These are phyloP conservation scores for cat (Felis catus) DNA, from an alignment of 2,113 vertebrate species.

Conservation along the genomic window DNA sequence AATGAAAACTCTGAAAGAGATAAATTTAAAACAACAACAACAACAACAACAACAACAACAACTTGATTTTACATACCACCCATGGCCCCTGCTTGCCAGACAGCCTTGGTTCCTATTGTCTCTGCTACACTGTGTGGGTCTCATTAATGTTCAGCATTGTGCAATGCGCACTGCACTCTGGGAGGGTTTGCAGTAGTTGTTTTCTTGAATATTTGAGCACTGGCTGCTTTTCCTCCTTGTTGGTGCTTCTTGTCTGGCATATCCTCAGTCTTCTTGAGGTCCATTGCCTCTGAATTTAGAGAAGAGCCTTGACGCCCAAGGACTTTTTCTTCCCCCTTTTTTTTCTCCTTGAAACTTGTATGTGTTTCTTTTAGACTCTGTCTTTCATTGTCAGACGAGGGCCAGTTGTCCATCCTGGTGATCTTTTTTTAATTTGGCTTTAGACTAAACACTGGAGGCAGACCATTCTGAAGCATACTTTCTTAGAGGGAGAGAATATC, in stretches of 20 bases:
- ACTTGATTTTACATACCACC: background rate
- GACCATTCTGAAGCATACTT: background rate
- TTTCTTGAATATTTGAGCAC: too few relatives aligned
- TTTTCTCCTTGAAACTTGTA: background rate
- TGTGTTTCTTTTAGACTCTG: background rate
- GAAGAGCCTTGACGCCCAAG: background rate
- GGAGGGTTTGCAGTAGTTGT: background rate
- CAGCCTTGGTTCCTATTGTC: background rate
- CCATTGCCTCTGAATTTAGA: background rate
- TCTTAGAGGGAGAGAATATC: background rate
- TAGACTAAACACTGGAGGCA: background rate
- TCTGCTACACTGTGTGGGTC: accelerated
- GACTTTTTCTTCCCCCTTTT: too few relatives aligned
- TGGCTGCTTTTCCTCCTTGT: background rate
- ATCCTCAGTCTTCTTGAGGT: background rate
- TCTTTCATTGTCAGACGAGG: background rate
- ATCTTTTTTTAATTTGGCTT: background rate
- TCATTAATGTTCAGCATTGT: accelerated
- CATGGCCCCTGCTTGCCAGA: background rate
- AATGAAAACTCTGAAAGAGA: background rate
- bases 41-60: too few relatives aligned
- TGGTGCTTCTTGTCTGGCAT: background rate
- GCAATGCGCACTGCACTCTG: background rate
- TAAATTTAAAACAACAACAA: background rate
- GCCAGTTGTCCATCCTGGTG: background rate